These are phyloP conservation scores for Dipodomys spectabilis DNA, from an alignment of 2,113 vertebrate genomes.

Conservation along the genomic window DNA sequence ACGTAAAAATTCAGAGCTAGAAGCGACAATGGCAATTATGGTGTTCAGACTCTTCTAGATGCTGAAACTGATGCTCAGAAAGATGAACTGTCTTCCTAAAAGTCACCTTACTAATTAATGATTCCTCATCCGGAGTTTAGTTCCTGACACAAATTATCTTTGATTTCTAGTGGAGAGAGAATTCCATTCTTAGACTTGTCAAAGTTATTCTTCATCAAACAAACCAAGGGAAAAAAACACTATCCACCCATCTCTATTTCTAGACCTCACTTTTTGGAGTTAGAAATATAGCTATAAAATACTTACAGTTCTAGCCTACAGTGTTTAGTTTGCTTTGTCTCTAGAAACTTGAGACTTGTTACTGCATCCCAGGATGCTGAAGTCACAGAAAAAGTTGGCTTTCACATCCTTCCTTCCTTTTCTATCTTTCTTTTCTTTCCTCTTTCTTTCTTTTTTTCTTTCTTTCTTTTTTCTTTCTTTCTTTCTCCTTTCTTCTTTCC, in stretches of 20 bases:
- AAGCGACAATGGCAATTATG: neutral
- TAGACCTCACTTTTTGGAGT: constrained; percentile 27
- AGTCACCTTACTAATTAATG: neutral
- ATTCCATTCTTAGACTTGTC: constrained; percentile 37
- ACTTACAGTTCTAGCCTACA: neutral
- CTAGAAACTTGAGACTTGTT: neutral
- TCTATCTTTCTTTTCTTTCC: no score
- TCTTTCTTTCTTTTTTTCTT: no score
- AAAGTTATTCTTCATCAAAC: constrained; percentile 49
- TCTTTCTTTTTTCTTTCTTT: no score
- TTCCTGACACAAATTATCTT: constrained; percentile 43
- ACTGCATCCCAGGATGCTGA: neutral
- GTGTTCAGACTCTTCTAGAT: neutral
- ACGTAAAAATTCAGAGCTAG: constrained; percentile 1
- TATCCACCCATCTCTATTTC: neutral
- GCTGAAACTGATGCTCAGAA: neutral
- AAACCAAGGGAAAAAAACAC: constrained; percentile 25
- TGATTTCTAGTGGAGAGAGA: neutral
- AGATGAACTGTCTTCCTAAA: constrained; percentile 1
- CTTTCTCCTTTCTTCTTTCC: no score
- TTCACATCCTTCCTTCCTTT: neutral
- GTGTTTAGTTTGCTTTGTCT: neutral
- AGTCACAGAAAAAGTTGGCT: neutral
- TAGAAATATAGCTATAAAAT: constrained; percentile 44
- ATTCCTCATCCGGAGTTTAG: constrained; percentile 9